Evolutionary conservation across 2,113 vertebrate species (phyloP).

Genomic region (Anas platyrhynchos): DNA sequence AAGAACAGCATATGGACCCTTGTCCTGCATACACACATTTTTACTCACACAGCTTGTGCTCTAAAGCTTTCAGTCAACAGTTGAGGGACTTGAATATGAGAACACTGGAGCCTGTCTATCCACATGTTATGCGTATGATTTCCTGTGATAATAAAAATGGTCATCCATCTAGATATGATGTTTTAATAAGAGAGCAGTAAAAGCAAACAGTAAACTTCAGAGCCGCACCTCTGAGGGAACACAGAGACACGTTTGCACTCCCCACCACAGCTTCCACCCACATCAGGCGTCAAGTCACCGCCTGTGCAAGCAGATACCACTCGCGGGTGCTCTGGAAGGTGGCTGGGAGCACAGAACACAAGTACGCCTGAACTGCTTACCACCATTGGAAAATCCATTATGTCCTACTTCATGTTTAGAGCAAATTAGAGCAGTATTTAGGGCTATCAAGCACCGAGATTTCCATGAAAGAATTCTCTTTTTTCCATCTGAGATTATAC

Average conservation of each 20-base stretch:
- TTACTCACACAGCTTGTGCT: background rate
- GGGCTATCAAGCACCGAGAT: background rate
- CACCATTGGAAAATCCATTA: background rate
- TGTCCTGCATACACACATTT: background rate
- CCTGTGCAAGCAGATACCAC: background rate
- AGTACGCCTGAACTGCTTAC: background rate
- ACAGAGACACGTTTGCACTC: slow-evolving; percentile 5
- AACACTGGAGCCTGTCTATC: background rate
- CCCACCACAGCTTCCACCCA: slow-evolving; percentile 22
- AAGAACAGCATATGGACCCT: background rate
- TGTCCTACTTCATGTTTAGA: slow-evolving; percentile 14
- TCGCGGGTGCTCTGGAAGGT: background rate
- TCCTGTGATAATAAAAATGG: background rate
- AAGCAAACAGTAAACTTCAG: background rate
- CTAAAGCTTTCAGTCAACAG: background rate
- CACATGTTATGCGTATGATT: background rate
- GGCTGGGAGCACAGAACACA: background rate
- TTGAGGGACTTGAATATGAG: rapidly evolving
- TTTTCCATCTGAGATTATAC: background rate
- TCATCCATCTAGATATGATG: background rate
- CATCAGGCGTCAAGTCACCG: background rate
- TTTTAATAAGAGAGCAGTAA: slow-evolving; percentile 6
- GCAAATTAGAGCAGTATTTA: slow-evolving; percentile 1
- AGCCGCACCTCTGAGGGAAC: background rate
- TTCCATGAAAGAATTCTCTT: background rate